Evolutionary conservation across 2,113 vertebrate genomes (phyloP).

Genomic region (Hippocampus guttulatus): DNA sequence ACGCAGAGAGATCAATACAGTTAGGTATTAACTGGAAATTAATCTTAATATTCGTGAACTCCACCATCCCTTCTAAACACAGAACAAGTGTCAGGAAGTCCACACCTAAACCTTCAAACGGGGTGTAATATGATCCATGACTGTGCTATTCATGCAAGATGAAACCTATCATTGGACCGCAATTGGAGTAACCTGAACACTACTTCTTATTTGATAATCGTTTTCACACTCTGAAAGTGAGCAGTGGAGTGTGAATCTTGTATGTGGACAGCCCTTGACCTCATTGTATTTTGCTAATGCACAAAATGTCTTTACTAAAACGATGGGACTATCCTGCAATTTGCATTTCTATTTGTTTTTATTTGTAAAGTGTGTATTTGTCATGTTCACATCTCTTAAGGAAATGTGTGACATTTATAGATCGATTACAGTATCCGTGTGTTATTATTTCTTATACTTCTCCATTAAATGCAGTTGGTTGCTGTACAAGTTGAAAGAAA

Average conservation of each 20-base stretch:
- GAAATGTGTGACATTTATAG: constrained; percentile 46
- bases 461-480: constrained; percentile 52
- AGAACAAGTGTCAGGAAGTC: constrained; percentile 14
- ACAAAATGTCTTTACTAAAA: constrained; percentile 11
- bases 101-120: constrained; percentile 11
- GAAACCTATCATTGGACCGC: constrained; percentile 53
- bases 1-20: no score
- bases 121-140: constrained; percentile 19
- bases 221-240: constrained; percentile 53
- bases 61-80: constrained; percentile 22
- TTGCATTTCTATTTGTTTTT: constrained; percentile 25
- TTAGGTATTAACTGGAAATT: neutral
- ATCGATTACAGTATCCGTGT: constrained; percentile 41
- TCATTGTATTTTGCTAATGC: constrained; percentile 15
- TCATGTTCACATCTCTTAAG: constrained; percentile 24
- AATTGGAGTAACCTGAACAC: constrained; percentile 41
- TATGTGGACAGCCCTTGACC: constrained; percentile 21
- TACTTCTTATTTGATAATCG: constrained; percentile 52
- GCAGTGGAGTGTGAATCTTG: constrained; percentile 48
- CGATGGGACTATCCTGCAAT: neutral
- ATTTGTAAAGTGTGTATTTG: constrained; percentile 13
- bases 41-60: neutral
- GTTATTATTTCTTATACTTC: constrained; percentile 41
- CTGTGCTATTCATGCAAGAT: constrained; percentile 35
- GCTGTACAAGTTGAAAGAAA: constrained; percentile 46